These are phyloP conservation scores for Chaunax sp. DNA, from an alignment of 2,797 vertebrate species.

Conservation along the genomic window DNA sequence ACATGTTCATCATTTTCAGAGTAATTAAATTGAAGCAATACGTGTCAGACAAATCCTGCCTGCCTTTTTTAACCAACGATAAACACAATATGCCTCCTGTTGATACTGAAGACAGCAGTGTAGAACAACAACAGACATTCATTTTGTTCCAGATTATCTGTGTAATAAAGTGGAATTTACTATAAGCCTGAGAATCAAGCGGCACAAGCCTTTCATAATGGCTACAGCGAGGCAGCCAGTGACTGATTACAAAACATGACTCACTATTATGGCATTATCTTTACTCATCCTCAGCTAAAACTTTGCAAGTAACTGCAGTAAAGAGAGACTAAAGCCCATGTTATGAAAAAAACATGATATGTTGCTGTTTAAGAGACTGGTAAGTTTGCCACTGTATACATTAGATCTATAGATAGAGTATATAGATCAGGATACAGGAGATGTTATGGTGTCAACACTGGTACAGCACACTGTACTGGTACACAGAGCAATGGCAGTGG, in stretches of 20 bases:
- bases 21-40: not conserved
- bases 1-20: not conserved
- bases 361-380: too few species aligned
- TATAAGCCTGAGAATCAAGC: constrained; percentile 44
- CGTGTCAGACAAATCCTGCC: not conserved
- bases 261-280: constrained; percentile 9
- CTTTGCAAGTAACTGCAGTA: constrained; percentile 14
- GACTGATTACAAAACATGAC: constrained; percentile 2
- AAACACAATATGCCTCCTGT: not conserved
- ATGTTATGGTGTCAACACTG: too few species aligned
- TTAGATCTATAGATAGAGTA: too few species aligned
- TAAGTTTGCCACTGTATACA: too few species aligned
- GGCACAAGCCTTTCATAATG: not conserved
- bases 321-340: constrained; percentile 6
- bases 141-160: constrained; percentile 54
- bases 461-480: too few species aligned
- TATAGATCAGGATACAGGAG: too few species aligned
- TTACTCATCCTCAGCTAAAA: not conserved
- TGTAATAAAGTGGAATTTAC: constrained; percentile 60
- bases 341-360: too few species aligned
- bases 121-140: constrained; percentile 9
- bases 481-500: too few species aligned
- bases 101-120: not conserved
- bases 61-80: constrained; percentile 5
- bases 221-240: constrained; percentile 1